Base-by-base conservation (phyloP, 2,888 invertebrate species). In the Andricus curvator region DNA sequence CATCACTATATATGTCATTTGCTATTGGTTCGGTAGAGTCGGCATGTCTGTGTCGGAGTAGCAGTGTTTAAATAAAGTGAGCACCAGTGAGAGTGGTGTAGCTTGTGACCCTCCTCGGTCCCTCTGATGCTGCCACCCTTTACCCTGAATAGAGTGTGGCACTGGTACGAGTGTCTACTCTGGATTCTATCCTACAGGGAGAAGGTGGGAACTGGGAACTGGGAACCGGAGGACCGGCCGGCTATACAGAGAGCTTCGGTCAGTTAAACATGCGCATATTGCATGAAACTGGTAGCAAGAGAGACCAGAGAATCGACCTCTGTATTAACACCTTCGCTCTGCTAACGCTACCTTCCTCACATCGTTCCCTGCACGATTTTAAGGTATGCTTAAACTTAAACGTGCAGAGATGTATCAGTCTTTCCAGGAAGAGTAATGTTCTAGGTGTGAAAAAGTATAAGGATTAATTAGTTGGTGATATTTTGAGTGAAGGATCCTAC, bases 231-330 rank as follows among this genome's bases (percentile, higher is more conserved):
- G 84, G 80, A 83, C 82, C 83, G 79, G 78, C 79, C 79, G 33
- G 66, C 80, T 64, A 81, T 25, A 77, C 51, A 51, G 78, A 78
- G 79, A 79, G 79, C 83, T 79, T 83, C 83, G 84, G 85, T 91
- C 92, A 90, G 92, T 92, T 92, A 92, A 92, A 92, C 92, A 92
- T 92, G 92, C 91, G 92, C 92, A 92, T 92, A 92, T 92, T 92
- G 91, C 92, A 92, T 92, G 92, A 92, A 92, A 92, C 91, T 92
- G 90, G 91, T 91, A 90, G 90, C 89, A 86, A 88, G 88, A 87
- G 88, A 87, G 88, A 87, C 89, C 87, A 86, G 89, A 91, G 90
- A 78, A 89, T 89, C 91, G 91, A 92, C 91, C 91, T 91, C 92
- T 92, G 91, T 91, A 92, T 92, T 92, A 92, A 92, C 92, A 91